These are phyloP conservation scores for Calliopsis andreniformis DNA, from an alignment of 1,140 invertebrate species.

Conservation along the genomic window DNA sequence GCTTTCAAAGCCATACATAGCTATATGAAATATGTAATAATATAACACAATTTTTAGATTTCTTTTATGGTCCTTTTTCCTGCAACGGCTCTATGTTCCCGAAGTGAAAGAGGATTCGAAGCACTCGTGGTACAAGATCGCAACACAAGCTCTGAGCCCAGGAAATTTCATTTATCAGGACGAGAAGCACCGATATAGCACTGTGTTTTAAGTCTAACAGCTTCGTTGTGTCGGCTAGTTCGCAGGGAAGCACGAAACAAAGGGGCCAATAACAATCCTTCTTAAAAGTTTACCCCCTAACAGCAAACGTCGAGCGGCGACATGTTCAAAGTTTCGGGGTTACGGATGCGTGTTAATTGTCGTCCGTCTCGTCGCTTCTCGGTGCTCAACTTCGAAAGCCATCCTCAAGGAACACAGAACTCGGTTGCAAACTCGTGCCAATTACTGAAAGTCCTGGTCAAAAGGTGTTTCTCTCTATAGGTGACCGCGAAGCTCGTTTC, in stretches of 20 bases:
- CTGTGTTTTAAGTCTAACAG: neutral
- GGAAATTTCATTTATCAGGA: neutral
- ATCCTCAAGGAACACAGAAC: conserved; percentile 36
- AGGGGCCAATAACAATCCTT: conserved; percentile 49
- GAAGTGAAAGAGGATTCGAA: no score
- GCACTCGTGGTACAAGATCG: neutral
- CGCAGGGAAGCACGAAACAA: conserved; percentile 9
- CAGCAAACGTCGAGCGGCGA: neutral
- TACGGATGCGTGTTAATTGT: conserved; percentile 50
- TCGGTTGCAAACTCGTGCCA: conserved; percentile 47
- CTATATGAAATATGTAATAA: no score
- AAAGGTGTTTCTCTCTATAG: conserved; percentile 48
- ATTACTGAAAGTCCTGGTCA: conserved; percentile 50
- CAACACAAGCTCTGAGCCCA: neutral
- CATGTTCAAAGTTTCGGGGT: conserved; percentile 35
- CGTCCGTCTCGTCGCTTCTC: conserved; percentile 19
- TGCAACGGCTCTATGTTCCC: no score
- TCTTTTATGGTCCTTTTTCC: no score
- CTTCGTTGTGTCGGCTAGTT: neutral
- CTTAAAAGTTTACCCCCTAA: conserved; percentile 27
- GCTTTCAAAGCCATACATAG: no score
- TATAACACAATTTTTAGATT: no score
- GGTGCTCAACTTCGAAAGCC: conserved; percentile 19
- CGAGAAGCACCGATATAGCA: neutral
- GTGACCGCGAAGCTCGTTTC: conserved; percentile 27